A percentile compares a stretch with the other conserved stretches of the same genome.
Evolutionary conservation across 2,888 invertebrate genomes (phyloP).

Genomic region (Epistrophella euchroma): DNA sequence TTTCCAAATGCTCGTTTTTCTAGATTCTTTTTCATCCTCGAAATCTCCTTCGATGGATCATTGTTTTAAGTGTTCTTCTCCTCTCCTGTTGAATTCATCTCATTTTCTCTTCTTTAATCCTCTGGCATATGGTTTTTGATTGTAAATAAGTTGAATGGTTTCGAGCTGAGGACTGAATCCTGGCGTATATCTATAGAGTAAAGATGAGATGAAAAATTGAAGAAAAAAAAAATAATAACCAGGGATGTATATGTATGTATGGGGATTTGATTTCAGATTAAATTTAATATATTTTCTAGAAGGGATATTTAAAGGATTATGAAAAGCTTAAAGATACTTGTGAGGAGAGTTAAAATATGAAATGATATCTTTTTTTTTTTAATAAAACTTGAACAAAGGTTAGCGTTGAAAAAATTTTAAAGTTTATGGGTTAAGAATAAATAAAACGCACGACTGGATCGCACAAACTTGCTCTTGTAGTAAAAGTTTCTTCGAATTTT

Average conservation of each 20-base stretch:
- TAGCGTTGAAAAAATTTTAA: not conserved
- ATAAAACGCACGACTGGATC: no score
- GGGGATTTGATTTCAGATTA: constrained; percentile 7
- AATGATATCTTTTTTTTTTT: constrained; percentile 1
- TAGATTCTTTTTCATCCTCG: not conserved
- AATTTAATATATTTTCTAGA: constrained; percentile 12
- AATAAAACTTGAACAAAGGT: not conserved
- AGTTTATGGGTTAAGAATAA: not conserved
- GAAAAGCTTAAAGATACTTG: not conserved
- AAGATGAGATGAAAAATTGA: constrained; percentile 26
- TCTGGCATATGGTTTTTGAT: constrained; percentile 24
- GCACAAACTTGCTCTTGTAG: no score
- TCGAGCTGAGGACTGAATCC: not conserved
- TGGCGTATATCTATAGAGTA: not conserved
- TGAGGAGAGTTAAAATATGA: not conserved
- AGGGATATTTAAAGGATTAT: constrained; percentile 20
- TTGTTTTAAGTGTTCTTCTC: constrained; percentile 65
- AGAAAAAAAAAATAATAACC: not conserved
- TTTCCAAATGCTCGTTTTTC: constrained; percentile 35
- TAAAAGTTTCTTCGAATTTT: no score
- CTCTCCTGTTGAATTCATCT: constrained; percentile 18
- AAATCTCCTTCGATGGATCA: constrained; percentile 51
- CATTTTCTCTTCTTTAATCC: constrained; percentile 34
- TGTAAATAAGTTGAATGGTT: not conserved
- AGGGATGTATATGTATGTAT: not conserved